Evolutionary conservation across 2,113 vertebrate species (phyloP).

Genomic region (Anthoscopus minutus): DNA sequence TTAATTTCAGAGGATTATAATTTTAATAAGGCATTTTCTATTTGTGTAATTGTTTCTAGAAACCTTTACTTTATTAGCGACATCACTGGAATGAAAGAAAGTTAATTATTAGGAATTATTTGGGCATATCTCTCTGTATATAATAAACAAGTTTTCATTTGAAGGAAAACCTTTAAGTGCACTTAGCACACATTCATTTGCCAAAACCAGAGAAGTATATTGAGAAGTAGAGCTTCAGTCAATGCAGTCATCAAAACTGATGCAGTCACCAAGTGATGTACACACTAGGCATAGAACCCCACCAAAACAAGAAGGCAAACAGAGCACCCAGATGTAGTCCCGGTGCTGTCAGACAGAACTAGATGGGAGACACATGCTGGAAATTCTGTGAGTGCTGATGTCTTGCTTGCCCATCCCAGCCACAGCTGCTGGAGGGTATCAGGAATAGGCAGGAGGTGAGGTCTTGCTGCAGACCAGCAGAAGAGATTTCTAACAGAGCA

Average conservation of each 20-base stretch:
- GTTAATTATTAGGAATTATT: not conserved
- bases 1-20: not conserved
- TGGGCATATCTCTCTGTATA: not conserved
- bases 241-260: not conserved
- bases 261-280: not conserved
- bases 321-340: fast-evolving
- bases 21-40: not conserved
- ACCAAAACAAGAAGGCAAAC: not conserved
- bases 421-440: not conserved
- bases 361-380: fast-evolving
- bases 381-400: not conserved
- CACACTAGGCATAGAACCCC: not conserved
- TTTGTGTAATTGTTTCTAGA: not conserved
- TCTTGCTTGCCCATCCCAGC: not conserved
- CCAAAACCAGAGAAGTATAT: not conserved
- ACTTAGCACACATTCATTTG: not conserved
- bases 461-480: not conserved
- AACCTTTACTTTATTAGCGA: not conserved
- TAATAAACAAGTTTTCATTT: not conserved
- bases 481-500: not conserved
- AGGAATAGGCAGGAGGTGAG: not conserved
- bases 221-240: not conserved
- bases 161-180: not conserved
- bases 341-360: fast-evolving
- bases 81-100: not conserved